Conservation (phyloP, 2,888 invertebrate genomes). For the Shargacucullia verbasci region DNA sequence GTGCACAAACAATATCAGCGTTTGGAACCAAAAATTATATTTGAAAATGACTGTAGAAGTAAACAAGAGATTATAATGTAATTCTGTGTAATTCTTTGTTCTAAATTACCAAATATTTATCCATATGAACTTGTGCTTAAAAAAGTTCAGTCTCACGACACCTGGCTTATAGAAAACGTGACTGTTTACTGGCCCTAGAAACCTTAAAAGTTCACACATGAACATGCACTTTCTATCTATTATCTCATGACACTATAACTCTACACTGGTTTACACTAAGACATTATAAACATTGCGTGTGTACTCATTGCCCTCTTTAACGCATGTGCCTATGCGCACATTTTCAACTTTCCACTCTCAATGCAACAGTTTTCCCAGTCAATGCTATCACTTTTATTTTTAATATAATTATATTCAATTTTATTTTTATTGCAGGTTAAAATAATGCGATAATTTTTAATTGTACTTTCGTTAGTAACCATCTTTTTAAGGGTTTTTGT, state of each 20-base stretch:
- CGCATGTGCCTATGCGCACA: not conserved
- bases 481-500: too few relatives aligned
- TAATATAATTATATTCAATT: not conserved
- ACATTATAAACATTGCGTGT: slow-evolving; percentile 26
- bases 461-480: too few relatives aligned
- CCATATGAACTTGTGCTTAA: too few relatives aligned
- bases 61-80: slow-evolving; percentile 12
- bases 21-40: too few relatives aligned
- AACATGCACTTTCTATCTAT: slow-evolving; percentile 31
- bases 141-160: too few relatives aligned
- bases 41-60: slow-evolving; percentile 16
- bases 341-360: slow-evolving; percentile 46
- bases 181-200: not conserved
- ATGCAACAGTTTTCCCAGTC: slow-evolving; percentile 27
- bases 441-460: too few relatives aligned
- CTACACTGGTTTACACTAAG: slow-evolving; percentile 10
- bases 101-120: too few relatives aligned
- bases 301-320: slow-evolving; percentile 40
- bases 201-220: not conserved
- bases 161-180: not conserved
- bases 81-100: too few relatives aligned
- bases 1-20: not conserved
- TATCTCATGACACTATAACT: slow-evolving; percentile 33
- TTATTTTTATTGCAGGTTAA: too few relatives aligned
- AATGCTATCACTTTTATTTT: slow-evolving; percentile 30